A percentile compares a stretch with the other conserved stretches of the same genome.
phyloP scores from a whole-genome alignment of 2,797 vertebrate species.

The Spinus pinus region DNA sequence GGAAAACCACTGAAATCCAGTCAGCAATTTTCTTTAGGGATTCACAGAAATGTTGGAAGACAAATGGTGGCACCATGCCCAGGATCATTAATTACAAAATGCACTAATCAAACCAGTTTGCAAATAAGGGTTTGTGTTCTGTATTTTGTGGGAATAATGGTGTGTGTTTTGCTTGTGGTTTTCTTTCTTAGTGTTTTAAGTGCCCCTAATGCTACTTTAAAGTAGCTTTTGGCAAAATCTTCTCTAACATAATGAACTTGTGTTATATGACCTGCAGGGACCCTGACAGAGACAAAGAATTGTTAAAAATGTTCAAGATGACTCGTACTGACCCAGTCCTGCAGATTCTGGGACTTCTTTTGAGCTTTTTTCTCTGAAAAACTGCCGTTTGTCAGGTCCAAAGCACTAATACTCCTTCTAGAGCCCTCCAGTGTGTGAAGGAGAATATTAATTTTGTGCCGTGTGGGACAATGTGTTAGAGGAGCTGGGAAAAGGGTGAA shows the following conservation, averaged over 20 bases:
- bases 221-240: neutral
- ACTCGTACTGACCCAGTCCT: neutral
- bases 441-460: neutral
- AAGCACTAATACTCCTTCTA: neutral
- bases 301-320: neutral
- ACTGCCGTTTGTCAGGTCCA: neutral
- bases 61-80: neutral
- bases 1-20: neutral
- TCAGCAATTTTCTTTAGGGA: neutral
- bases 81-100: slow-evolving; percentile 1
- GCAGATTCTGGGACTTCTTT: neutral
- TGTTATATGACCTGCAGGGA: neutral
- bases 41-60: neutral
- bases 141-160: neutral
- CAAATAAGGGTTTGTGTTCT: neutral
- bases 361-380: neutral
- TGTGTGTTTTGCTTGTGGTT: neutral
- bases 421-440: neutral
- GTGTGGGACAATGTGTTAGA: neutral
- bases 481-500: neutral
- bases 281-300: neutral
- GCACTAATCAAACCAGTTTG: neutral
- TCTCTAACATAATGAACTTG: neutral
- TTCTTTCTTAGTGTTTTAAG: neutral
- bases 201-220: neutral